Evolutionary conservation across 2,113 vertebrate species (phyloP), one percentile per base, ranked within the genome.

Genomic region (Oenanthe oenanthe): DNA sequence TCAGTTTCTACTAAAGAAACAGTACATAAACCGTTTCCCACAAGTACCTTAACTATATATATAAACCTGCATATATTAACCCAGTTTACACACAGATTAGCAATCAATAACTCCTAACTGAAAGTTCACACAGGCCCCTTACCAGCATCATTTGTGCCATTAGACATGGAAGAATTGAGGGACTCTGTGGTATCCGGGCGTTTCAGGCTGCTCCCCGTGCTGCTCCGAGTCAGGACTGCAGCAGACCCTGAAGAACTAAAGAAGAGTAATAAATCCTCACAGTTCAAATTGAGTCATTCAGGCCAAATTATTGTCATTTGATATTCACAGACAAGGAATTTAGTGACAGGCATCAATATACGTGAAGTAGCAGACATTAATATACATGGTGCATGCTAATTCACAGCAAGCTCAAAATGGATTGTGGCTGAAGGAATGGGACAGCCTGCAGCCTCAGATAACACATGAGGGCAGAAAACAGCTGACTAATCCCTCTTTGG

Each of bases 71-170:
- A 58, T 10, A 14, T 7, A 62, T 1, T 29, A 54, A 45, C 47
- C 43, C 20, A 66, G 3, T 20, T 76, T 31, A 45, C n/a, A 82
- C 10, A 70, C 2, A 56, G 43, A 43, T 43, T 31, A 57, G 25
- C 24, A 48, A 10, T 8, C 31, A 67, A 7, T 25, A 66, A 12
- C 20, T 79, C 58, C 63, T 57, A 3, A n/a, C 19, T 56, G 29
- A 2, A 47, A 42, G 29, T 3, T 34, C n/a, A 17, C 3, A 0
- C 60, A 79, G 67, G 24, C 22, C 51, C 66, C 97, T 91, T 91
- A 99, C 99, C 99, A 96, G 99, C 98, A 87, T 99, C 99, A 16
- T 99, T 99, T 93, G 99, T 99, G 89, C 99, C 99, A 67, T 99
- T 99, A 88, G 99, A 99, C 98, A 99, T 98, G 84, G 99, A 99